Conservation (phyloP, 2,113 vertebrate genomes). For the Anser brachyrhynchus region DNA sequence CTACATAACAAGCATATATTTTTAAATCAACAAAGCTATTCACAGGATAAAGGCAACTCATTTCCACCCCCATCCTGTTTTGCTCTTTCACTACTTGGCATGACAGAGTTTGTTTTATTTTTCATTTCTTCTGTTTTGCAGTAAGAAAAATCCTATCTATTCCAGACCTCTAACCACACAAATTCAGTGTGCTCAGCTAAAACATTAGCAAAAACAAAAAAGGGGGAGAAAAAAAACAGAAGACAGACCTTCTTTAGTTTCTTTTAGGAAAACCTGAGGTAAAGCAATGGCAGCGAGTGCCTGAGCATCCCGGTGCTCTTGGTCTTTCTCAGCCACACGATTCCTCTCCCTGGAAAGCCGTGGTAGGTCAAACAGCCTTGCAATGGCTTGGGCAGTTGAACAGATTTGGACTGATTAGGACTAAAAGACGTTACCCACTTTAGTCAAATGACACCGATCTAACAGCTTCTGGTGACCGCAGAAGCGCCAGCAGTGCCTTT, state of each 20-base stretch:
- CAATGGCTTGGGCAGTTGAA: background rate
- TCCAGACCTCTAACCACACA: slow-evolving; percentile 32
- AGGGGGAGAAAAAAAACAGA: no score
- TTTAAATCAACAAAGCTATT: background rate
- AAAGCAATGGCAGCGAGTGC: background rate
- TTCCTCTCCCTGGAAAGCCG: background rate
- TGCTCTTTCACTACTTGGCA: background rate
- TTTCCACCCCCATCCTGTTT: background rate
- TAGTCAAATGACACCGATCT: background rate
- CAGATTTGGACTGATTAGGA: background rate
- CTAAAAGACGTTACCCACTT: background rate
- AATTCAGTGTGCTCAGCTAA: background rate
- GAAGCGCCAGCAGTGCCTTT: background rate
- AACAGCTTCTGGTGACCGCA: background rate
- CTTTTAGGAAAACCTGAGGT: background rate
- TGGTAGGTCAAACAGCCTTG: background rate
- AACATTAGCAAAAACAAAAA: background rate
- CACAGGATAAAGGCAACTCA: background rate
- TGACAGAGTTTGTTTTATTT: background rate
- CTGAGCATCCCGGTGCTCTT: fast-evolving
- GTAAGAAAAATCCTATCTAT: slow-evolving; percentile 4
- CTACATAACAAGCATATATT: background rate
- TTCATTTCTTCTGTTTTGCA: slow-evolving; percentile 35
- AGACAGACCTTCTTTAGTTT: background rate
- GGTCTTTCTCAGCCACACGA: background rate